Evolutionary conservation across 1,140 invertebrate genomes (phyloP), one percentile per base, ranked within the genome.

Genomic region (Solenopsis invicta): DNA sequence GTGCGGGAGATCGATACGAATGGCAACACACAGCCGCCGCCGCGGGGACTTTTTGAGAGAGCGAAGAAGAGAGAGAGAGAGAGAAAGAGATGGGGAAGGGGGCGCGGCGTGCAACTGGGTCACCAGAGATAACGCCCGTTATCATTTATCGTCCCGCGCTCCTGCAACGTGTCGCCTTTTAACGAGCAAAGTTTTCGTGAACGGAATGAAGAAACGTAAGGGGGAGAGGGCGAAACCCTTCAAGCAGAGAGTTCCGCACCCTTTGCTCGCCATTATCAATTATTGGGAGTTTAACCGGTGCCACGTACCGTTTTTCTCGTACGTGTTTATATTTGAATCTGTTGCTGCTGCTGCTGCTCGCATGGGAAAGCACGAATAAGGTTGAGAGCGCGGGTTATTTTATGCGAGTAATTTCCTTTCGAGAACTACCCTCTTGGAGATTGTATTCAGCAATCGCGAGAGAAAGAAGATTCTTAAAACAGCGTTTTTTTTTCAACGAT

Each of bases 71-170:
- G 18, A 66, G 61, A 16, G 21, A 62, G 67, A 50, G 21, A 29
- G 37, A 41, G 21, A 29, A n/a, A 41, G 45, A 16, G 10, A n/a
- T n/a, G n/a, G 67, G 67, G 5, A 45, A 48, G 9, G 52, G 72
- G 4, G 29, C 48, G 45, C 24, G 29, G 41, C 24, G 62, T 61
- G 54, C 54, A 84, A 84, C 69, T 84, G 16, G 80, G 80, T 84
- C 80, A 84, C 24, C 54, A 62, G 52, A 84, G 67, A 84, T 84
- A 84, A 75, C 56, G 80, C 21, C 54, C 29, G 80, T 74, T 84
- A 84, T 80, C 62, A 80, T 59, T 67, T 80, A 80, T 84, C 80
- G 69, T 41, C 80, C 21, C 18, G 56, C 62, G 71, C 54, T 54
- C 9, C 24, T 29, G 61, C 48, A 69, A 2, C 24, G 50, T 10